Base-by-base conservation (phyloP, 2,113 vertebrate genomes). In the Ceyx margarethae region DNA sequence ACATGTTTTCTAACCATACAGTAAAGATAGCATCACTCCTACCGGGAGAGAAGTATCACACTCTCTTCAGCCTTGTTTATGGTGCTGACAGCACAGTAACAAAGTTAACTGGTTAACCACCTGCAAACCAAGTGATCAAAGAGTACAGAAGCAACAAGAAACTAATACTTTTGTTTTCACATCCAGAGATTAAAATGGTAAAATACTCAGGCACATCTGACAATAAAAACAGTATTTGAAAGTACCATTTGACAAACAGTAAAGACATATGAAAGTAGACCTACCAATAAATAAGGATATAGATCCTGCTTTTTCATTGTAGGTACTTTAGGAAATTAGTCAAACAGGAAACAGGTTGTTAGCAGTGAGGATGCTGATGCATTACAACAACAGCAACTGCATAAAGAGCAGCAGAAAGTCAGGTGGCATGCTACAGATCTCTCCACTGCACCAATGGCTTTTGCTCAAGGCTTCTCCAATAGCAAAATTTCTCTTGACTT, bases 341-440 rank as follows among this genome's bases (percentile, higher is more conserved):
- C 33, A 42, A 15, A 42, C 0, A 37, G 0, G 8, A 28, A 0
- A 43, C 4, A 72, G 51, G 18, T 6, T 5, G 1, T 45, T n/a
- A 66, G 53, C 28, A 67, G 1, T 25, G 28, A 37, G 54, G 67
- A 77, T 3, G 11, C 21, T 57, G 60, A 48, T 19, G 33, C 25
- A 22, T 42, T 48, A 57, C 48, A 81, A n/a, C 11, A 72, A 45
- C 64, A 71, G 68, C 45, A 50, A 22, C 35, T 10, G 18, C 54
- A 35, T 22, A 19, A 75, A 22, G 5, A 65, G 58, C 46, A 43
- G 67, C n/a, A 66, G 43, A 1, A 61, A 14, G 29, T 29, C 51
- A 57, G 35, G n/a, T 5, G 64, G 56, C 14, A 35, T 33, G 29
- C 78, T 37, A 7, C 33, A 2, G 26, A 33, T 10, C 62, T 69